Evolutionary conservation across 1,140 invertebrate species (phyloP).

Genomic region (Sinonovacula constricta): DNA sequence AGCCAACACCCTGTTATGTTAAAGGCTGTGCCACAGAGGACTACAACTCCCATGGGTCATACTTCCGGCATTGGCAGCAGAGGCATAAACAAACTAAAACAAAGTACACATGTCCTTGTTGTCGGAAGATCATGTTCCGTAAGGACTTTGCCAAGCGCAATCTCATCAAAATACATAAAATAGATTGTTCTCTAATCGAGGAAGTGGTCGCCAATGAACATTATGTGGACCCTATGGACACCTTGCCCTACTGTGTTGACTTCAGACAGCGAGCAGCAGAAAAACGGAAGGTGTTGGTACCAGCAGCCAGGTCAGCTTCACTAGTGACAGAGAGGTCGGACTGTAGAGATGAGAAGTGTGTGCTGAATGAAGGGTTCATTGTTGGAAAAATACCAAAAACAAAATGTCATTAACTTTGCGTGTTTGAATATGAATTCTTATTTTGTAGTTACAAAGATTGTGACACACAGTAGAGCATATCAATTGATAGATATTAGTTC

Average conservation of each 20-base stretch:
- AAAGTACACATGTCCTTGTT: neutral
- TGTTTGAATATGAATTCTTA: too few relatives aligned
- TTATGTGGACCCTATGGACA: neutral
- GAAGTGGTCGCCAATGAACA: neutral
- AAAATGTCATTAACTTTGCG: too few relatives aligned
- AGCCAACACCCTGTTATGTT: neutral
- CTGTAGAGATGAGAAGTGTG: too few relatives aligned
- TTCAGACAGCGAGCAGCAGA: neutral
- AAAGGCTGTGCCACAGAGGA: neutral
- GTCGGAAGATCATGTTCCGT: neutral
- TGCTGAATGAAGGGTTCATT: too few relatives aligned
- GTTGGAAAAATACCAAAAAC: too few relatives aligned
- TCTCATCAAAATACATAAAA: neutral
- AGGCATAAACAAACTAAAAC: neutral
- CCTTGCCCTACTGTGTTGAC: neutral
- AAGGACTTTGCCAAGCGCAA: neutral
- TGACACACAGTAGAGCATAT: too few relatives aligned
- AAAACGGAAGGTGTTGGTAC: neutral
- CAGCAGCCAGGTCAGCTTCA: neutral
- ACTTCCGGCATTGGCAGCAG: neutral
- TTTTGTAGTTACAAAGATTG: too few relatives aligned
- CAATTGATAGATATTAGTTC: too few relatives aligned
- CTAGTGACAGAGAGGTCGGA: too few relatives aligned
- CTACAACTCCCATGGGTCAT: neutral
- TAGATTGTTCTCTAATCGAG: neutral